Conservation (phyloP, 2,888 invertebrate species). For the Volucella inanis region DNA sequence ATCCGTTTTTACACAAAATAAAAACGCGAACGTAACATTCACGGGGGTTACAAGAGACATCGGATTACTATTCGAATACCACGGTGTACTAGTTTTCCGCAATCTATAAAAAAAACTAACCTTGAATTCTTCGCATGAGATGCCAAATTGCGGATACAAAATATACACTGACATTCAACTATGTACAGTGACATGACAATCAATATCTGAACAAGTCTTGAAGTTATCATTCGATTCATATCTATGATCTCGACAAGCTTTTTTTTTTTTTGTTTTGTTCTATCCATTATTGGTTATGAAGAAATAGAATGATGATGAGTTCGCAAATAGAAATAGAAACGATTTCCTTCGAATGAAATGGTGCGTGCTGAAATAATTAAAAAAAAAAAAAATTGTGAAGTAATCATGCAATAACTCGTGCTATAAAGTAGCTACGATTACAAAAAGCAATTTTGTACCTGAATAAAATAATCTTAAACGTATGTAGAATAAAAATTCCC, state of each 20-base stretch:
- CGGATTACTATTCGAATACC: background rate
- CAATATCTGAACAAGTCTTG: slow-evolving; percentile 10
- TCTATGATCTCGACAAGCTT: background rate
- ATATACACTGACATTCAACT: slow-evolving; percentile 43
- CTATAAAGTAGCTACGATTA: background rate
- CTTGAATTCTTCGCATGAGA: slow-evolving; percentile 43
- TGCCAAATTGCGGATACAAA: slow-evolving; percentile 39
- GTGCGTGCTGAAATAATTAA: background rate
- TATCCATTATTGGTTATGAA: slow-evolving; percentile 22
- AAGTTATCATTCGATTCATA: background rate
- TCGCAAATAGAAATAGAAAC: background rate
- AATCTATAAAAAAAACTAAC: slow-evolving; percentile 17
- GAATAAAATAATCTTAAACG: slow-evolving; percentile 5
- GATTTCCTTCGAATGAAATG: slow-evolving; percentile 18
- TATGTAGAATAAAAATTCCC: slow-evolving; percentile 18
- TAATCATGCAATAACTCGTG: background rate
- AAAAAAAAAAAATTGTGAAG: background rate
- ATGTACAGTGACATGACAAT: background rate
- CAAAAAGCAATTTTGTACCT: background rate
- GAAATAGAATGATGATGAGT: background rate
- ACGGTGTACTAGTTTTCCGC: background rate
- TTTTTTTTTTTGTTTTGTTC: background rate
- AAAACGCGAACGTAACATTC: too few species aligned
- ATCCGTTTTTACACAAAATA: too few species aligned
- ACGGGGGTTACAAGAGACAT: background rate